Conservation (phyloP, 2,797 vertebrate genomes). For the Phoxinus dragarum region DNA sequence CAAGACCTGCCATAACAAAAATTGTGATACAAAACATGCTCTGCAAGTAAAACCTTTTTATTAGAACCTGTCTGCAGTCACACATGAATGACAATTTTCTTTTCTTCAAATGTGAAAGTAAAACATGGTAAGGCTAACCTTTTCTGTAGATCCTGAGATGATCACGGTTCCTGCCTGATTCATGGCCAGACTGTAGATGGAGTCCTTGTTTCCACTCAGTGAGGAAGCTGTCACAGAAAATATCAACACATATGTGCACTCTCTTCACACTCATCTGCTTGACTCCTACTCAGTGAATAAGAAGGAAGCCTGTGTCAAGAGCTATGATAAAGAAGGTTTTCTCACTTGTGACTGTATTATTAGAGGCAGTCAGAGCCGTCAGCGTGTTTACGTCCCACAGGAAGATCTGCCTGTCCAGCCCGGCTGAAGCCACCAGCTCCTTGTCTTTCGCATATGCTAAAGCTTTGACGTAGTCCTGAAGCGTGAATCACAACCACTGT, state of each 20-base stretch:
- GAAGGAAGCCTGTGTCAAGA: not conserved
- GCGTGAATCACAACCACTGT: constrained; percentile 13
- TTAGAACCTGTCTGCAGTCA: not conserved
- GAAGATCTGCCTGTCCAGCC: constrained; percentile 98
- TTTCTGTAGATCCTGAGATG: constrained; percentile 98
- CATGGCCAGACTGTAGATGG: constrained; percentile 99
- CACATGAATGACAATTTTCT: not conserved
- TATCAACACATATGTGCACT: not conserved
- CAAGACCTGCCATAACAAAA: constrained; percentile 81
- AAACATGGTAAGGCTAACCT: constrained; percentile 75
- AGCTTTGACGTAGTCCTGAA: constrained; percentile 96
- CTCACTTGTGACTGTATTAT: constrained; percentile 99
- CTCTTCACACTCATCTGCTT: not conserved
- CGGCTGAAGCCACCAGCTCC: constrained; percentile 96
- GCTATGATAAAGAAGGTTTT: constrained; percentile 25
- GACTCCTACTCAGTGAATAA: not conserved
- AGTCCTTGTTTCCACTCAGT: constrained; percentile 98
- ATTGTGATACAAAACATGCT: not conserved
- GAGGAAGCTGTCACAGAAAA: constrained; percentile 87
- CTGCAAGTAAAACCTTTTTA: not conserved
- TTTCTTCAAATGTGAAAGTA: not conserved
- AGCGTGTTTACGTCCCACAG: constrained; percentile 99
- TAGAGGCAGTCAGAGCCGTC: constrained; percentile 97
- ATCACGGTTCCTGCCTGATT: constrained; percentile 99
- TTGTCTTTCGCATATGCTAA: constrained; percentile 99